Percentiles rank a stretch among this genome's conserved stretches.
Conservation (phyloP, 2,888 invertebrate genomes). For the Gibbula magus region DNA sequence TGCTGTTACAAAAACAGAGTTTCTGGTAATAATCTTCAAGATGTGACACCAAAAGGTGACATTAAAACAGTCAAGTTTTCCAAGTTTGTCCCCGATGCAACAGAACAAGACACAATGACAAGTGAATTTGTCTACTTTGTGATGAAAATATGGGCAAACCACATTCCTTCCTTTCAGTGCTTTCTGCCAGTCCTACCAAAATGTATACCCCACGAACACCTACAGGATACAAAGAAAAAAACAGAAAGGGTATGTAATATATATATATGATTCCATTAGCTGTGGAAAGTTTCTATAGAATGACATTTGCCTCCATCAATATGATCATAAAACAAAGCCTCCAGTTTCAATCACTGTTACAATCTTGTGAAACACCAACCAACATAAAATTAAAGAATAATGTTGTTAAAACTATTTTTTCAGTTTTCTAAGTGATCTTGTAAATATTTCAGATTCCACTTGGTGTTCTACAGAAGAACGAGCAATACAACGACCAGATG, state of each 20-base stretch:
- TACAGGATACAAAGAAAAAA: conserved; percentile 27
- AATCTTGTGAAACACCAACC: too few relatives aligned
- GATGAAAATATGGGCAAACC: not conserved
- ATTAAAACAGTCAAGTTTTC: conserved; percentile 21
- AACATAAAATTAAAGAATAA: too few relatives aligned
- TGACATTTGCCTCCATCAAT: too few relatives aligned
- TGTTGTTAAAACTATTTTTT: too few relatives aligned
- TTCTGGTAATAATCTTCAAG: conserved; percentile 33
- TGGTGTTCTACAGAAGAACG: not conserved
- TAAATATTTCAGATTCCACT: not conserved
- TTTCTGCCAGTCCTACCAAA: conserved; percentile 14
- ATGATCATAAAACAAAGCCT: too few relatives aligned
- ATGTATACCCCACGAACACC: conserved; percentile 15
- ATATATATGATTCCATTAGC: too few relatives aligned
- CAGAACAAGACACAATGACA: conserved; percentile 5
- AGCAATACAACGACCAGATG: not conserved
- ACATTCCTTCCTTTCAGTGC: conserved; percentile 20
- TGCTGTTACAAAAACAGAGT: conserved; percentile 35
- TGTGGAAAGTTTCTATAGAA: too few relatives aligned
- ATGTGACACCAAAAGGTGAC: conserved; percentile 23
- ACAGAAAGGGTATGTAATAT: conserved; percentile 1
- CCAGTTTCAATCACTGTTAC: too few relatives aligned
- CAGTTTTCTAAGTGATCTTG: too few relatives aligned
- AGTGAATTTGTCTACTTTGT: conserved; percentile 23
- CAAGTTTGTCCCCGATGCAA: conserved; percentile 17